phyloP scores from a whole-genome alignment of 2,888 invertebrate species.

The Drosophila prostipennis region DNA sequence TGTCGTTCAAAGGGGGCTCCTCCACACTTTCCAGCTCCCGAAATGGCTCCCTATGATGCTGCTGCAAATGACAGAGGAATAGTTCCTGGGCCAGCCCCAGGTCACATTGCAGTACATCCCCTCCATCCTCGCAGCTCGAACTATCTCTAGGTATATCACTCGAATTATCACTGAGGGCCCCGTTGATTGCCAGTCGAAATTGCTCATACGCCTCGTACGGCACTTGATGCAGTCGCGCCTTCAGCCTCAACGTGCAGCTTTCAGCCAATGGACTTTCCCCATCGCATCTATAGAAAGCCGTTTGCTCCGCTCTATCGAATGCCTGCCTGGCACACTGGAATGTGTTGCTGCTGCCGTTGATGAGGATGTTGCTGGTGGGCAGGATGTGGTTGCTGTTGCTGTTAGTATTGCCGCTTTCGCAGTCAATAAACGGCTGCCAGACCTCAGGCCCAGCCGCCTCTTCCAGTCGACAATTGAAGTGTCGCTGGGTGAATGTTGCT shows the following conservation, averaged over 20 bases:
- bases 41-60: not conserved
- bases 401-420: constrained; percentile 45
- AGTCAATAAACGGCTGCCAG: constrained; percentile 76
- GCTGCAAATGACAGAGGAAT: constrained; percentile 54
- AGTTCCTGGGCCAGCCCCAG: constrained; percentile 7
- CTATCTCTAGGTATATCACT: constrained; percentile 67
- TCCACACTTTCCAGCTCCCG: not conserved
- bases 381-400: constrained; percentile 11
- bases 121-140: constrained; percentile 31
- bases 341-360: constrained; percentile 55
- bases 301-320: constrained; percentile 61
- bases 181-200: constrained; percentile 80
- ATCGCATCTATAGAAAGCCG: constrained; percentile 70
- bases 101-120: constrained; percentile 50
- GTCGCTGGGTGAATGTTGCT: constrained; percentile 47
- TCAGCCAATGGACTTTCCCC: constrained; percentile 42
- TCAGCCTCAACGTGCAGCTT: constrained; percentile 59
- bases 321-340: constrained; percentile 81
- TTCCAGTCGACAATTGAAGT: constrained; percentile 72
- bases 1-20: constrained; percentile 19
- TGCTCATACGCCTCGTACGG: constrained; percentile 77
- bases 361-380: constrained; percentile 39
- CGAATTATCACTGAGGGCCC: constrained; percentile 66
- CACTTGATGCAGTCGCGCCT: constrained; percentile 74
- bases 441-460: constrained; percentile 60